Percentiles rank a stretch among this genome's conserved stretches.
phyloP scores from a whole-genome alignment of 2,797 vertebrate genomes.

The Hemibagrus guttatus region DNA sequence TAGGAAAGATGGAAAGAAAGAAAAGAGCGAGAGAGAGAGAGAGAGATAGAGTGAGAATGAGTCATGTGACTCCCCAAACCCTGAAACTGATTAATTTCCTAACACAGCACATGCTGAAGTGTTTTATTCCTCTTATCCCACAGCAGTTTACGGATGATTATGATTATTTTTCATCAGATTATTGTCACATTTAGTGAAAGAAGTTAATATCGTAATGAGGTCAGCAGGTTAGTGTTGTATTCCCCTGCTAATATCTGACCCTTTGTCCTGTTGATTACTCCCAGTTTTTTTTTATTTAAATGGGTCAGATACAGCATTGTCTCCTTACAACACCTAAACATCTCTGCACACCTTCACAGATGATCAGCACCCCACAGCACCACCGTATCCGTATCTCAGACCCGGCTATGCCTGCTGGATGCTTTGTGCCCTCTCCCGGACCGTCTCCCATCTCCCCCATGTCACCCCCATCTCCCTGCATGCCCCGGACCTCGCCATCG shows the following conservation, averaged over 20 bases:
- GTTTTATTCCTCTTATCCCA: not conserved
- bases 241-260: not conserved
- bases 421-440: slow-evolving; percentile 16
- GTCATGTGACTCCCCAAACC: not conserved
- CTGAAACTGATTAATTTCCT: not conserved
- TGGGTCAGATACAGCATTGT: not conserved
- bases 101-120: not conserved
- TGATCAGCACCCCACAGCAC: slow-evolving; percentile 18
- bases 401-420: not conserved
- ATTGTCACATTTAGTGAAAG: not conserved
- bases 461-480: not conserved
- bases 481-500: not conserved
- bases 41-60: too few species aligned
- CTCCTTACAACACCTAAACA: not conserved
- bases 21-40: too few species aligned
- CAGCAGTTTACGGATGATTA: not conserved
- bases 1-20: too few species aligned
- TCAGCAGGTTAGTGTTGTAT: not conserved
- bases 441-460: slow-evolving; percentile 32
- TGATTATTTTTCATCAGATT: not conserved
- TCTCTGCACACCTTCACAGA: not conserved
- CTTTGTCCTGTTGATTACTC: not conserved
- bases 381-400: slow-evolving; percentile 6
- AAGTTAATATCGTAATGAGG: not conserved
- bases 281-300: not conserved